phyloP scores from a whole-genome alignment of 2,888 invertebrate species.

The Pristionchus entomophagus region DNA sequence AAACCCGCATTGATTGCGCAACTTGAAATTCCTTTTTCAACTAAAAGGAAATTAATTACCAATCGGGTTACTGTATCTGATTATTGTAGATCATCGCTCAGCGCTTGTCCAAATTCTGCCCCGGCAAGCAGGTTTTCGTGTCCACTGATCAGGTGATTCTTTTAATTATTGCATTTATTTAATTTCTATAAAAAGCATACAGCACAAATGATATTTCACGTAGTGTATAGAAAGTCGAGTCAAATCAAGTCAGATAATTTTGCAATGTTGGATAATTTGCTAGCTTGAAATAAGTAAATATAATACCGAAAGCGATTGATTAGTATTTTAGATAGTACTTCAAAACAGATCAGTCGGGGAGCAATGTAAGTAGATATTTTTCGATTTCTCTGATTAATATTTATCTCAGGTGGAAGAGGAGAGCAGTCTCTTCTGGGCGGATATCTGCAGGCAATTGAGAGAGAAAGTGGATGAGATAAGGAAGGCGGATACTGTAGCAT shows the following conservation, averaged over 20 bases:
- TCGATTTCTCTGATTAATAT: too few relatives aligned
- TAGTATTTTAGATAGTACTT: too few relatives aligned
- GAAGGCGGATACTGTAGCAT: neutral
- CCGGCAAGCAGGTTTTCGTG: slow-evolving; percentile 44
- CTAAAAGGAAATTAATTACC: too few relatives aligned
- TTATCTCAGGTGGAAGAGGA: slow-evolving; percentile 47
- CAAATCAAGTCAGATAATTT: too few relatives aligned
- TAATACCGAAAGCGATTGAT: too few relatives aligned
- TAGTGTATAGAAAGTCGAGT: too few relatives aligned
- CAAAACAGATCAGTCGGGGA: too few relatives aligned
- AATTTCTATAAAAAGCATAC: neutral
- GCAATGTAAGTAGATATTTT: too few relatives aligned
- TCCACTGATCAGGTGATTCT: slow-evolving; percentile 14
- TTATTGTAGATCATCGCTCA: slow-evolving; percentile 32
- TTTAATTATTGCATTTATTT: neutral
- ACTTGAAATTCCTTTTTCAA: too few relatives aligned
- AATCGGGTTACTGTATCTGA: neutral
- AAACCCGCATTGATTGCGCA: too few relatives aligned
- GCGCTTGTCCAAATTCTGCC: slow-evolving; percentile 2
- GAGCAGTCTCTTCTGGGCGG: slow-evolving; percentile 36
- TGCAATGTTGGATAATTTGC: too few relatives aligned
- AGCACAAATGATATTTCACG: neutral
- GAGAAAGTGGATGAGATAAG: neutral
- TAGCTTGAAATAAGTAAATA: too few relatives aligned
- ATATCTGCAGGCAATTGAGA: slow-evolving; percentile 1